Conservation (phyloP, 2,888 invertebrate species). For the Agriopis marginaria region DNA sequence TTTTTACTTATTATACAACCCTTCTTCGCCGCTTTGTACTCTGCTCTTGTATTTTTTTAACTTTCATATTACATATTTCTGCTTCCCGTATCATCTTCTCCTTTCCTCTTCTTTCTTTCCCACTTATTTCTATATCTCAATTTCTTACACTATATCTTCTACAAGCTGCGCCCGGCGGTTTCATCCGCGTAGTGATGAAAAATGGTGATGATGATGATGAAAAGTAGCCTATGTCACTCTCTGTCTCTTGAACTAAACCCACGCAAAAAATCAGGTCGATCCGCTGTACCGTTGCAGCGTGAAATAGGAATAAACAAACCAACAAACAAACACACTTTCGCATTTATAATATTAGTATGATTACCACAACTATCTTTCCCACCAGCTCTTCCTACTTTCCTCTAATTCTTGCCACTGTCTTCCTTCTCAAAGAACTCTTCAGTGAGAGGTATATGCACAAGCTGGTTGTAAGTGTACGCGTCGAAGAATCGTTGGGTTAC, state of each 20-base stretch:
- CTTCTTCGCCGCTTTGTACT: neutral
- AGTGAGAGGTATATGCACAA: constrained; percentile 72
- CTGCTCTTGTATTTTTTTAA: neutral
- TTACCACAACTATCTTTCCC: neutral
- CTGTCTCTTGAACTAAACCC: too few relatives aligned
- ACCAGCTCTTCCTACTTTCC: neutral
- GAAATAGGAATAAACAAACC: too few relatives aligned
- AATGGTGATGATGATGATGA: too few relatives aligned
- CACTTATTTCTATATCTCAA: neutral
- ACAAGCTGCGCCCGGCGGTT: too few relatives aligned
- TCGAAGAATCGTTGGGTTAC: constrained; percentile 80
- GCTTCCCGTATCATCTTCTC: neutral
- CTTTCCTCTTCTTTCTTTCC: neutral
- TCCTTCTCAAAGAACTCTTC: constrained; percentile 79
- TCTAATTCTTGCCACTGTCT: constrained; percentile 27
- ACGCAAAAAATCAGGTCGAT: too few relatives aligned
- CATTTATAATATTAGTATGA: too few relatives aligned
- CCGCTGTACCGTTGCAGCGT: too few relatives aligned
- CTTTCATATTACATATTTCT: neutral
- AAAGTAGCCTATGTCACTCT: too few relatives aligned
- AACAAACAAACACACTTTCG: too few relatives aligned
- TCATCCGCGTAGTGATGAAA: too few relatives aligned
- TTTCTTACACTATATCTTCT: neutral
- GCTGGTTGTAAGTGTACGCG: constrained; percentile 78
- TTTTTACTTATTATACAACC: neutral